phyloP scores from a whole-genome alignment of 2,797 vertebrate genomes.

The Pantherophis vulpinus region DNA sequence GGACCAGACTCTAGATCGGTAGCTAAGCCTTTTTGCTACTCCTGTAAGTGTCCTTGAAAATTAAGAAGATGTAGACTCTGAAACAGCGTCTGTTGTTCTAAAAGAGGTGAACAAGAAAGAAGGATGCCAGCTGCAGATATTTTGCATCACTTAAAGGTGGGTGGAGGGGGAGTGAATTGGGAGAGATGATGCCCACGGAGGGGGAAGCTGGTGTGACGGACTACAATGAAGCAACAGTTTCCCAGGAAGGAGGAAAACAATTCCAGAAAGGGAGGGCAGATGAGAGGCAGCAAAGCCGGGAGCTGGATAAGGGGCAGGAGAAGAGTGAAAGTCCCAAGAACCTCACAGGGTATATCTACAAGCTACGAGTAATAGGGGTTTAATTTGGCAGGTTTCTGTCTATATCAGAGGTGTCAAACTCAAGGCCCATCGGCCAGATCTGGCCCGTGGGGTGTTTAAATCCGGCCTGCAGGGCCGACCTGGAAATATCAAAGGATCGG shows the following conservation, averaged over 20 bases:
- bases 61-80: not conserved
- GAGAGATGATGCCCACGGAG: not conserved
- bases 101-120: not conserved
- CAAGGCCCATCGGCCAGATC: too few species aligned
- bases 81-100: not conserved
- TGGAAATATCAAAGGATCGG: too few species aligned
- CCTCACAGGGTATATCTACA: too few species aligned
- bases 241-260: not conserved
- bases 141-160: too few species aligned
- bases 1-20: not conserved
- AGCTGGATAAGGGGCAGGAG: not conserved
- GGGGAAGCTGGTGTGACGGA: not conserved
- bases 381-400: too few species aligned
- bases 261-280: not conserved
- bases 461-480: too few species aligned
- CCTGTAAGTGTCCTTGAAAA: not conserved
- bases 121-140: not conserved
- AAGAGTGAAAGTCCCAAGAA: too few species aligned
- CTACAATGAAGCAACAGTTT: not conserved
- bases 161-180: not conserved
- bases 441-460: too few species aligned
- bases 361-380: too few species aligned
- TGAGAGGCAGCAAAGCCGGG: not conserved
- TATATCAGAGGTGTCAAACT: too few species aligned
- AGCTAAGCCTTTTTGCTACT: not conserved